Evolutionary conservation across 1,140 invertebrate genomes (phyloP), one percentile per base, ranked within the genome.

Genomic region (Oncopeltus fasciatus): DNA sequence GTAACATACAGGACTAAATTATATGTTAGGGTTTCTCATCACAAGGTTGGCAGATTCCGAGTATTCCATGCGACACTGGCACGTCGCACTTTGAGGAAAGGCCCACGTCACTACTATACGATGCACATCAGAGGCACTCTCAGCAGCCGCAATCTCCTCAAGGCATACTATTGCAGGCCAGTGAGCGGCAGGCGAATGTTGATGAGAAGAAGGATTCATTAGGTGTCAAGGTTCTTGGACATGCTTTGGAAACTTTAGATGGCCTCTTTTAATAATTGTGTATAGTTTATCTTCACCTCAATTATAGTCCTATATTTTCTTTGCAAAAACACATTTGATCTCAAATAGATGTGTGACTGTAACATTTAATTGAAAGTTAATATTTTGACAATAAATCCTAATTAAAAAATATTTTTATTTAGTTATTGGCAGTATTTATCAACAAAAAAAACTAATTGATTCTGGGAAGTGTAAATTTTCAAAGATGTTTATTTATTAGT

Each of bases 31-130:
- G 83, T 1, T 85, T 86, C 68, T 83, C 83, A 3, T 78, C 78
- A 62, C 81, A 83, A 71, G 81, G 81, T 53, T 78, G 79, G 66
- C 78, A 80, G 64, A 86, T 87, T 71, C 83, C 83, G 12, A 85
- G 80, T 26, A 86, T 87, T 69, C 84, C 84, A 5, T 87, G 84
- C 71, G 83, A 79, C 60, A 85, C 84, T 4, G 84, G 83, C 11
- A 20, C 63, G 28, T 51, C 33, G 20, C 46, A 43, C 27, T 47
- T 65, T 38, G 57, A 53, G 49, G 49, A 53, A 24, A 53, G 49
- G 26, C 26, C 49, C 20, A 12, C 21, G 26, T 24, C 16, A 24
- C 49, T 16, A 24, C 26, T 53, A 24, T 24, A 53, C 4, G 49
- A 53, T 12, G 5, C 31, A 14, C 31, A 38, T 38, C 31, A 38